These are phyloP conservation scores for Virgularia gustaviana DNA, from an alignment of 92 coral and sea anemone species.

Conservation along the genomic window DNA sequence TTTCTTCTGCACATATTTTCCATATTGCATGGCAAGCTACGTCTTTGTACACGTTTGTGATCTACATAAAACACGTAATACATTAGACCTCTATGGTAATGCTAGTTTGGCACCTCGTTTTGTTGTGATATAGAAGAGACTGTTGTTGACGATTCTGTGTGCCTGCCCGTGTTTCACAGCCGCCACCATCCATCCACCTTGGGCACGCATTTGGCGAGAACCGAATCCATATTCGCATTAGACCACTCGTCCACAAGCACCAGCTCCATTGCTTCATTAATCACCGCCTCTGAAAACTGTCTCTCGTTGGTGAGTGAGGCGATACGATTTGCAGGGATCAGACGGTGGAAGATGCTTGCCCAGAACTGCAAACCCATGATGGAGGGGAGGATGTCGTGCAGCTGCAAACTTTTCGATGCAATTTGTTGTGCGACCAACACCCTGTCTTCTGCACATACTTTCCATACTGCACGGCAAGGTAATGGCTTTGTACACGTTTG, in stretches of 20 bases:
- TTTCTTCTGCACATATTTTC: neutral
- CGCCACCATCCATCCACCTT: neutral
- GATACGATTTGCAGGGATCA: slow-evolving; percentile 9
- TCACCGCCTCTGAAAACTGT: slow-evolving; percentile 17
- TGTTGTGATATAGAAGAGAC: neutral
- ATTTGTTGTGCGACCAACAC: neutral
- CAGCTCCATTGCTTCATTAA: neutral
- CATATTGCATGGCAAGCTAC: neutral
- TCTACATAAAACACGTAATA: neutral
- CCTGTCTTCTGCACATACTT: neutral
- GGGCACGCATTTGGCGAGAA: neutral
- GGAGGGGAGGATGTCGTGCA: neutral
- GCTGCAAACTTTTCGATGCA: neutral
- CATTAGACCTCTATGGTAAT: neutral
- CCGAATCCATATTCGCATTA: neutral
- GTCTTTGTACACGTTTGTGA: neutral
- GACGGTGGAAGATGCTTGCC: slow-evolving; percentile 8
- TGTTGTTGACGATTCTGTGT: neutral
- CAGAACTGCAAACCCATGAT: neutral
- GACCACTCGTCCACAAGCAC: neutral
- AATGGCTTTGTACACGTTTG: neutral
- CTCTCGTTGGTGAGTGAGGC: slow-evolving; percentile 20
- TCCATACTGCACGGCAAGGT: neutral
- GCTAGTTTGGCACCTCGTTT: neutral
- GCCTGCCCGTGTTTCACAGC: neutral